Conservation (phyloP, 1,140 invertebrate species). For the Metopolophium dirhodum region DNA sequence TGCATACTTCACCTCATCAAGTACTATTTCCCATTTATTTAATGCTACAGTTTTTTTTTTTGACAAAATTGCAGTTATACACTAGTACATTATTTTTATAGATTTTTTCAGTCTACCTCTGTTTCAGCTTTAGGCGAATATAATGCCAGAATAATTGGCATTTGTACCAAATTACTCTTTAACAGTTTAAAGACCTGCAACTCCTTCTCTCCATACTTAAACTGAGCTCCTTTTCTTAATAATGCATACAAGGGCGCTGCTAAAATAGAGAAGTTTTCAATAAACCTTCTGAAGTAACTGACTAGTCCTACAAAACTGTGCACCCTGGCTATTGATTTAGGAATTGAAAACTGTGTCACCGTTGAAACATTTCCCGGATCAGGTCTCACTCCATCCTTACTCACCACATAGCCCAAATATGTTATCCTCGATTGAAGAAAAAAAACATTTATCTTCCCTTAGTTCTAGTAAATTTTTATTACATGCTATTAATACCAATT, state of each 20-base stretch:
- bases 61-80: not conserved
- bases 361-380: too few relatives aligned
- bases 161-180: not conserved
- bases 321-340: not conserved
- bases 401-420: too few relatives aligned
- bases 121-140: not conserved
- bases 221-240: not conserved
- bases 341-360: not conserved
- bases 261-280: not conserved
- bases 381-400: too few relatives aligned
- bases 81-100: not conserved
- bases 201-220: not conserved
- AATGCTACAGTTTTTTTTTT: not conserved
- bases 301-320: not conserved
- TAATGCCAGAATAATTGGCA: not conserved
- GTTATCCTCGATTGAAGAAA: not conserved
- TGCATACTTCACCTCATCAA: conserved; percentile 53
- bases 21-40: conserved; percentile 55
- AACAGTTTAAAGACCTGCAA: not conserved
- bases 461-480: conserved; percentile 2
- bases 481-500: not conserved
- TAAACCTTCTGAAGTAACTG: too few relatives aligned
- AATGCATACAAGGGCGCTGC: not conserved
- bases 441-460: not conserved
- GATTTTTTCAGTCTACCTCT: not conserved